phyloP scores from a whole-genome alignment of 2,113 vertebrate species.

The Cyprinodon brontotheroides region DNA sequence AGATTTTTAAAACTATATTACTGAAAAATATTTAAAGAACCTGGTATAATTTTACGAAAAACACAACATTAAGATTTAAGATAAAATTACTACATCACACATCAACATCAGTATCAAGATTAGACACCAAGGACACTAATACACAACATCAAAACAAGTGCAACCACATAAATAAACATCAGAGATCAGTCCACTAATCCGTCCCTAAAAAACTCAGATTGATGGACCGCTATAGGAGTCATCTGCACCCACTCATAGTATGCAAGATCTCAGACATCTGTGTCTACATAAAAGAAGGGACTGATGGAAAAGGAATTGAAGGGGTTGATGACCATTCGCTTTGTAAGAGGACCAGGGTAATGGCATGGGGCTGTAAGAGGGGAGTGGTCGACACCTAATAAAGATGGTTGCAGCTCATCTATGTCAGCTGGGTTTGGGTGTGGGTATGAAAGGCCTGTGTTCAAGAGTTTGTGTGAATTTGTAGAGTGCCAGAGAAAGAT shows the following conservation, averaged over 20 bases:
- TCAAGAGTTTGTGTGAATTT: constrained; percentile 48
- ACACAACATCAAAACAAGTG: neutral
- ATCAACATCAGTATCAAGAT: constrained; percentile 55
- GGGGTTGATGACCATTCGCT: constrained; percentile 33
- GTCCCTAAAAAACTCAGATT: constrained; percentile 58
- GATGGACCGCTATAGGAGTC: constrained; percentile 72
- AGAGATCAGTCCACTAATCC: constrained; percentile 32
- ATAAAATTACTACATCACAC: constrained; percentile 43
- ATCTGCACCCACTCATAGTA: constrained; percentile 67
- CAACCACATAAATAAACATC: neutral
- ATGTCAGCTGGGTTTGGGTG: constrained; percentile 39
- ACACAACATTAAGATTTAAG: neutral
- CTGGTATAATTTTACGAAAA: neutral
- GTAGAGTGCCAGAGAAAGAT: constrained; percentile 62
- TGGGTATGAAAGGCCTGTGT: constrained; percentile 34
- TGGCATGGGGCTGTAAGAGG: constrained; percentile 38
- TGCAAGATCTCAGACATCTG: constrained; percentile 74
- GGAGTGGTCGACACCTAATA: constrained; percentile 67
- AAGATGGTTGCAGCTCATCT: constrained; percentile 69
- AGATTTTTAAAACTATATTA: neutral
- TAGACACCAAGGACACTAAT: neutral
- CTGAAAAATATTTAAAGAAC: neutral
- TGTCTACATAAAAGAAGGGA: constrained; percentile 63
- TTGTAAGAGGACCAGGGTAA: constrained; percentile 19
- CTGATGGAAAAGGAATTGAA: constrained; percentile 48